These are phyloP conservation scores for Platycercus adscitus DNA, from an alignment of 2,113 vertebrate genomes.

Conservation along the genomic window DNA sequence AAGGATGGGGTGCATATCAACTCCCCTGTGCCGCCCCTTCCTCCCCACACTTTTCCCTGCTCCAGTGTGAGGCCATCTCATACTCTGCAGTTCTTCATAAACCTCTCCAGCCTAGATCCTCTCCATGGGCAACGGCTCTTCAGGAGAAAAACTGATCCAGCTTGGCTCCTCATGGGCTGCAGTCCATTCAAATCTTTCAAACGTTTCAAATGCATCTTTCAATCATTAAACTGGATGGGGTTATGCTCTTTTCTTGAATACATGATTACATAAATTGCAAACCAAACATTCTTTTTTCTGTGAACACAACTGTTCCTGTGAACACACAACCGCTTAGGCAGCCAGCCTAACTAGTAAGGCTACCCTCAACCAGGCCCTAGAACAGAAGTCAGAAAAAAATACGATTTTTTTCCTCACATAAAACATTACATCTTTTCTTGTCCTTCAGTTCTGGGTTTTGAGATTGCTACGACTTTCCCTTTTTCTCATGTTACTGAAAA, in stretches of 20 bases:
- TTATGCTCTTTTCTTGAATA: neutral
- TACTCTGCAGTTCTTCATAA: neutral
- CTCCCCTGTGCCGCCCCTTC: fast-evolving
- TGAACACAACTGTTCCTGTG: neutral
- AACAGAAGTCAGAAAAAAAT: neutral
- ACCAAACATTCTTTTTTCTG: neutral
- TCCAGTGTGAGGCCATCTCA: neutral
- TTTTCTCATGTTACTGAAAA: neutral
- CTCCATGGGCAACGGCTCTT: neutral
- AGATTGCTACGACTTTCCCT: neutral
- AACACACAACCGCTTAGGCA: neutral
- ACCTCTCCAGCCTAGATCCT: neutral
- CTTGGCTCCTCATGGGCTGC: fast-evolving
- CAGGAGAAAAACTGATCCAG: neutral
- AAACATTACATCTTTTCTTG: neutral
- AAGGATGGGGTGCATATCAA: neutral
- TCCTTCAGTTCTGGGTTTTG: neutral
- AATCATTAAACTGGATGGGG: neutral
- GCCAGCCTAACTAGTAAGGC: neutral
- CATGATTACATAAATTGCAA: neutral
- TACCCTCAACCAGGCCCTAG: neutral
- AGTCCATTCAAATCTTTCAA: neutral
- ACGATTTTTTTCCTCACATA: neutral
- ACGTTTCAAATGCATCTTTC: neutral
- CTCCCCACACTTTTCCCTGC: neutral